Base-by-base conservation (phyloP, 2,888 invertebrate genomes). In the Allolobophora icterica region DNA sequence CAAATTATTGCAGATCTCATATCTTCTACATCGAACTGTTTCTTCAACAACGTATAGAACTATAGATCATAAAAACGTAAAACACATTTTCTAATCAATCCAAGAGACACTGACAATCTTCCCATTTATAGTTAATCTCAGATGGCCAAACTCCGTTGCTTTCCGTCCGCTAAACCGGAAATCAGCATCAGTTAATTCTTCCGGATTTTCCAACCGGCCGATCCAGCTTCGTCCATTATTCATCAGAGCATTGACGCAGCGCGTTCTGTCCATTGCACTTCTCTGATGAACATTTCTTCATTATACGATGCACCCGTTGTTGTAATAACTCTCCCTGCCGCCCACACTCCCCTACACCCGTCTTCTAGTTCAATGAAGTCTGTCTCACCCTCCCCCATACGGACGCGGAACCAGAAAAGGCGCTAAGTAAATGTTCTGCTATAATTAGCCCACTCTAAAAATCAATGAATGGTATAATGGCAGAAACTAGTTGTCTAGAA, bases 11-110 rank as follows among this genome's bases (percentile, higher is more conserved):
- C 71, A 71, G n/a, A 71, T 71, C 52, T 71, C 30, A n/a, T n/a
- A n/a, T 30, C 71, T 71, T 71, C 71, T 71, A 71, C 30, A n/a
- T 11, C 30, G 0, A 8, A 71, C 8, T n/a, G 30, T 71, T n/a
- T 71, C 71, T n/a, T 71, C 71, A 71, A 71, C 71, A 71, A 71
- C 71, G n/a, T 71, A n/a, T 11, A 30, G 71, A 30, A 11, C n/a
- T 71, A n/a, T 11, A 30, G 71, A 30, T n/a, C n/a, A 17, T n/a
- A n/a, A 71, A n/a, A n/a, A 71, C n/a, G 58, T 3, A 30, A 58
- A 58, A 71, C 52, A 71, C 71, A 71, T 71, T n/a, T 71, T 71
- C 71, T 71, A 71, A 71, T 71, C 30, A 71, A 71, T n/a, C 71
- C 71, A 71, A 30, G 71, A 4, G 71, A 71, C 71, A 71, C 30